A percentile compares a stretch with the other conserved stretches of the same genome.
Evolutionary conservation across 2,797 vertebrate species (phyloP).

Genomic region (Bucorvus abyssinicus): DNA sequence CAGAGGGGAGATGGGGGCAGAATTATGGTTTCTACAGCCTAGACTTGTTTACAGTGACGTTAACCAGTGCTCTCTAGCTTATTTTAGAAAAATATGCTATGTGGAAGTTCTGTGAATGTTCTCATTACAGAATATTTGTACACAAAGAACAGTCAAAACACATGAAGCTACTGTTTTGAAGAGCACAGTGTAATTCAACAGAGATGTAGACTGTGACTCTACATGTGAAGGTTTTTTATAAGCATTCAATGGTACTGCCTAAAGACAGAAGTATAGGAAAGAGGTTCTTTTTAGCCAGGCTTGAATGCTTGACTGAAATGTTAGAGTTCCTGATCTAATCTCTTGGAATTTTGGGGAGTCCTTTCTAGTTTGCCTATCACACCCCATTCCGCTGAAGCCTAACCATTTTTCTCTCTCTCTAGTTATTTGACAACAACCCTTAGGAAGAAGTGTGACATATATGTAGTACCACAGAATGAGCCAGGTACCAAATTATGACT

Average conservation of each 20-base stretch:
- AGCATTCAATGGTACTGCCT: neutral
- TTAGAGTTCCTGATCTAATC: neutral
- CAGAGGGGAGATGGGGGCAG: neutral
- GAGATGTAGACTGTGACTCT: neutral
- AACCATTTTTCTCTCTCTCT: neutral
- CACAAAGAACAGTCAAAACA: neutral
- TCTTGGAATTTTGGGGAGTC: neutral
- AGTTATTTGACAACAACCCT: neutral
- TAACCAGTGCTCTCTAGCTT: neutral
- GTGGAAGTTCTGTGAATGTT: neutral
- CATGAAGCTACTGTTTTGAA: neutral
- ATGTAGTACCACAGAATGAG: neutral
- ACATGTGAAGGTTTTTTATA: neutral
- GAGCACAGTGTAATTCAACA: neutral
- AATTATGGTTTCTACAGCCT: neutral
- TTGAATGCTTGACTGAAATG: neutral
- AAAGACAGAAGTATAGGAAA: neutral
- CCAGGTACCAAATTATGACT: neutral
- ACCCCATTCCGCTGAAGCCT: neutral
- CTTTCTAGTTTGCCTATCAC: neutral
- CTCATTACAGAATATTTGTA: neutral
- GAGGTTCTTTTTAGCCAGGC: neutral
- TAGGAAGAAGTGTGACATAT: neutral
- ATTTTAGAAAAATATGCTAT: neutral
- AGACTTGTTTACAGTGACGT: neutral